Evolutionary conservation across 2,113 vertebrate genomes (phyloP), one percentile per base, ranked within the genome.

Genomic region (Peromyscus californicus): DNA sequence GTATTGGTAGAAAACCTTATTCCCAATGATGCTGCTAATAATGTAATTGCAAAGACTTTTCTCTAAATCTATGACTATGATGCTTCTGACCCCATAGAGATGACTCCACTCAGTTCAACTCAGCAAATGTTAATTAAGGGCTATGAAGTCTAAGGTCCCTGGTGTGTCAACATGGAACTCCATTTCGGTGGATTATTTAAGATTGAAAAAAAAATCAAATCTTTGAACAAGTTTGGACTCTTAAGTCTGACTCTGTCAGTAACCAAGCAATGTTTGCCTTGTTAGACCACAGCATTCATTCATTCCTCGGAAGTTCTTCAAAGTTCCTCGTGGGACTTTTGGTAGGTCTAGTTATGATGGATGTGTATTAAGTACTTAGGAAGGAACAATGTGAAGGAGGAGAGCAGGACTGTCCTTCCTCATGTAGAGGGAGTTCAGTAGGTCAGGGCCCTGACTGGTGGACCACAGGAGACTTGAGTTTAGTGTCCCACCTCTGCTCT

Each of bases 21-120:
- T 98, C 93, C 96, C 93, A 95, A 21, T 96, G 96, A 82, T 69
- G 96, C 91, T 96, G 95, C 98, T 98, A 98, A 96, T 98, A 98
- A 97, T 79, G 91, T 98, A 98, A 98, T 98, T 98, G 97, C 98
- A 97, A 98, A 98, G 97, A 98, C 92, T 94, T 97, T 98, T 98
- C 93, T 98, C 97, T 98, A 98, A 90, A 97, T 98, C 96, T 88
- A 86, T 95, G 92, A 97, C 93, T 89, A 80, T 86, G 92, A 97
- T 97, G 95, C 83, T 74, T 96, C 85, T 94, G 95, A 95, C 69
- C 95, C 67, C 54, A 4, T 87, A 88, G 57, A 65, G 54, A 90
- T 48, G 36, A 33, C 19, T 90, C 29, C 16, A 76, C 80, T 94
- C 79, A n/a, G 22, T 67, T 92, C 36, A 76, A 63, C 54, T 94